phyloP scores from a whole-genome alignment of 2,113 vertebrate species.

The Melanocharis versteri region DNA sequence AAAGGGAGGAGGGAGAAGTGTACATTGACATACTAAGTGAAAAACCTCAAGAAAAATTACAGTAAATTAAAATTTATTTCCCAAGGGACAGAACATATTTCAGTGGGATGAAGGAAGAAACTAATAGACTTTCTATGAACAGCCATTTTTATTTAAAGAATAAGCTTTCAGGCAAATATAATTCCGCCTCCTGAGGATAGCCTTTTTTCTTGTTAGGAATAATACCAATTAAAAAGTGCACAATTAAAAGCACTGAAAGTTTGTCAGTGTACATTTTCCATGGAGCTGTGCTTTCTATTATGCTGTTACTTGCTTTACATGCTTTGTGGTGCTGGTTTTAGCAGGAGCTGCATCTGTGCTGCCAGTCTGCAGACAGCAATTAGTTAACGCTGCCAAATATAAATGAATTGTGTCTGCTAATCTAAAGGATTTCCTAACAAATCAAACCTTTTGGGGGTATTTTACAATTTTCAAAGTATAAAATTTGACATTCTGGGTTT shows the following conservation, averaged over 20 bases:
- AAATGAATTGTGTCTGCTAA: constrained; percentile 63
- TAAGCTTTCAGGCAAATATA: constrained; percentile 71
- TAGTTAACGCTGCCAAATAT: constrained; percentile 72
- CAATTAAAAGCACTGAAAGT: constrained; percentile 68
- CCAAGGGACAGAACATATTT: constrained; percentile 70
- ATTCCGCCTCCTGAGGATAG: constrained; percentile 59
- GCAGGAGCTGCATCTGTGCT: constrained; percentile 35
- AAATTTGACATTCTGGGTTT: background rate
- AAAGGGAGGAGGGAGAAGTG: constrained; percentile 23
- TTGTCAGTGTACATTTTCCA: constrained; percentile 67
- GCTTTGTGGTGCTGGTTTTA: constrained; percentile 43
- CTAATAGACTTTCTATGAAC: constrained; percentile 65
- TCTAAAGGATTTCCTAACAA: constrained; percentile 57
- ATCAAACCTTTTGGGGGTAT: constrained; percentile 36
- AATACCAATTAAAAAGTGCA: constrained; percentile 72
- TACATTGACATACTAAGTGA: constrained; percentile 54
- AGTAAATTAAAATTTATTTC: constrained; percentile 76
- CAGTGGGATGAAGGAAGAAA: constrained; percentile 63
- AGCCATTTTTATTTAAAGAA: constrained; percentile 65
- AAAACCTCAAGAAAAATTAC: constrained; percentile 61
- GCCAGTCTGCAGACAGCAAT: constrained; percentile 48
- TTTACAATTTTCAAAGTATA: constrained; percentile 3
- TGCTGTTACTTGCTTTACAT: constrained; percentile 44
- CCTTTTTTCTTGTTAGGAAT: constrained; percentile 55
- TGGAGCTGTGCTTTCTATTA: constrained; percentile 61